Percentiles rank a stretch among this genome's conserved stretches.
Conservation (phyloP, 2,888 invertebrate genomes). For the Baccha elongata region DNA sequence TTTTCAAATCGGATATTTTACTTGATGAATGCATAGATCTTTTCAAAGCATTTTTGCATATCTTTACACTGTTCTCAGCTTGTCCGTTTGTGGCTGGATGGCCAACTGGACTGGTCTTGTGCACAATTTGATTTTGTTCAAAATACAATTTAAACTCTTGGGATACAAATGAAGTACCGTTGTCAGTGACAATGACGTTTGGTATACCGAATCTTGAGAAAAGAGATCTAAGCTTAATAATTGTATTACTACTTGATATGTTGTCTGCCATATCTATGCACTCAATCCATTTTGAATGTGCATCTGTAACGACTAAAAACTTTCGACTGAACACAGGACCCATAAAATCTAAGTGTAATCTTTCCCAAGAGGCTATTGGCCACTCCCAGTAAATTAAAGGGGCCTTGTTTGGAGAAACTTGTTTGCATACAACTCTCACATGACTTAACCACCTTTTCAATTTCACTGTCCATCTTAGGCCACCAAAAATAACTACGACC, state of each 20-base stretch:
- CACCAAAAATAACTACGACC: slow-evolving; percentile 72
- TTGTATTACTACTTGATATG: slow-evolving; percentile 14
- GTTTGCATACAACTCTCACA: slow-evolving; percentile 35
- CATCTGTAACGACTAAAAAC: slow-evolving; percentile 59
- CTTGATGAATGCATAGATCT: slow-evolving; percentile 10
- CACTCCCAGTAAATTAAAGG: slow-evolving; percentile 47
- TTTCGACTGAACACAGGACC: slow-evolving; percentile 6
- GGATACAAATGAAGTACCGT: no score
- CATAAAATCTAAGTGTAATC: slow-evolving; percentile 64
- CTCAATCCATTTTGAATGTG: slow-evolving; percentile 74
- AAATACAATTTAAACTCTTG: slow-evolving; percentile 66
- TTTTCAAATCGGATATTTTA: neutral
- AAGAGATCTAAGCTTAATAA: no score
- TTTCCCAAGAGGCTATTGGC: slow-evolving; percentile 62
- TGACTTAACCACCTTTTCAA: slow-evolving; percentile 52
- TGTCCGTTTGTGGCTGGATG: slow-evolving; percentile 21
- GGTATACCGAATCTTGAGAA: slow-evolving; percentile 73
- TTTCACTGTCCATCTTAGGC: slow-evolving; percentile 38
- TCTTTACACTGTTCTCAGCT: slow-evolving; percentile 18
- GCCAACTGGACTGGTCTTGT: slow-evolving; percentile 23
- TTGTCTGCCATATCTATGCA: slow-evolving; percentile 3
- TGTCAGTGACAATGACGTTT: slow-evolving; percentile 68
- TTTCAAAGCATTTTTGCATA: neutral
- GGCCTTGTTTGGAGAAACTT: slow-evolving; percentile 17
- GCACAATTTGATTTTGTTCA: slow-evolving; percentile 45